A percentile compares a stretch with the other conserved stretches of the same genome.
Evolutionary conservation across 1,140 invertebrate genomes (phyloP).

Genomic region (Andricus grossulariae): DNA sequence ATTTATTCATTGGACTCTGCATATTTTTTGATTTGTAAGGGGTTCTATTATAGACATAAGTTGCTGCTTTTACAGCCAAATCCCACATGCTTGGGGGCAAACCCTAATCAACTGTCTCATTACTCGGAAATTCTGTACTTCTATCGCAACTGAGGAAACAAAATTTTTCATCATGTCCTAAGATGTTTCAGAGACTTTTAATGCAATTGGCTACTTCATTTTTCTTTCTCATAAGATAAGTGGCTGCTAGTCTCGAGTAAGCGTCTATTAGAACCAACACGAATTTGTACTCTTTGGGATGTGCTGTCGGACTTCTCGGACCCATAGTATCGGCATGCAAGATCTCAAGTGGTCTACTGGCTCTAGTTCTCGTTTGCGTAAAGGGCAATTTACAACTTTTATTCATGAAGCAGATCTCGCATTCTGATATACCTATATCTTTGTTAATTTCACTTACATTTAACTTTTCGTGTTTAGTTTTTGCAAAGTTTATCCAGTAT

Average conservation of each 20-base stretch:
- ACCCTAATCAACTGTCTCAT: no score
- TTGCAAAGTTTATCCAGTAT: neutral
- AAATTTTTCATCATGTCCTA: constrained; percentile 1
- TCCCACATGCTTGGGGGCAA: no score
- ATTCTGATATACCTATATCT: neutral
- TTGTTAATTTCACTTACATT: neutral
- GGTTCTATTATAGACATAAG: no score
- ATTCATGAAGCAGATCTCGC: neutral
- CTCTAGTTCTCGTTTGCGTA: neutral
- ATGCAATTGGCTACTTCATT: neutral
- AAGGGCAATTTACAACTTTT: neutral
- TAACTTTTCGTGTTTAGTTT: neutral
- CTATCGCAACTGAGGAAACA: neutral
- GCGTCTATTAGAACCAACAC: constrained; percentile 20
- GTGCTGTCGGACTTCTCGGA: neutral
- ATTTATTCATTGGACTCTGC: no score
- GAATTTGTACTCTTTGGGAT: constrained; percentile 12
- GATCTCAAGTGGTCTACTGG: constrained; percentile 3
- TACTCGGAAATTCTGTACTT: neutral
- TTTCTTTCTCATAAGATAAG: neutral
- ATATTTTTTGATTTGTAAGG: no score
- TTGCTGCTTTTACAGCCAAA: no score
- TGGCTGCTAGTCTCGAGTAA: neutral
- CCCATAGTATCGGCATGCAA: constrained; percentile 16
- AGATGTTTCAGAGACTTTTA: neutral